Evolutionary conservation across 2,888 invertebrate genomes (phyloP).

Genomic region (Stenoptilia bipunctidactyla): DNA sequence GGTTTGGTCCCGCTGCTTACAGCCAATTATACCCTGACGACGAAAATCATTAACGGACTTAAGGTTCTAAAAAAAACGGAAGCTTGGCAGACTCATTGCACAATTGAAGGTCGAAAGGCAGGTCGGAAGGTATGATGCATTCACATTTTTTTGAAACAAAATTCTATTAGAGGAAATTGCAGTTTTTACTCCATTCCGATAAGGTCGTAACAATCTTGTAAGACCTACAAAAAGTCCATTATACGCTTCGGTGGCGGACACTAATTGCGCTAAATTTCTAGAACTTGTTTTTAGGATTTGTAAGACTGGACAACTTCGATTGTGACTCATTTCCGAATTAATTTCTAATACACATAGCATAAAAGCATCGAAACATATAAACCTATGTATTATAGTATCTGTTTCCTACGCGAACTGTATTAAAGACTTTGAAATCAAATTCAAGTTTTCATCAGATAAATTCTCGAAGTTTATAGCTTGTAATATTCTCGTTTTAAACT

Average conservation of each 20-base stretch:
- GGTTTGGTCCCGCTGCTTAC: constrained; percentile 19
- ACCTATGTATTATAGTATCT: too few relatives aligned
- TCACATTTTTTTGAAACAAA: constrained; percentile 5
- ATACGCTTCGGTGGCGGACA: constrained; percentile 34
- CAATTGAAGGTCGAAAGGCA: constrained; percentile 40
- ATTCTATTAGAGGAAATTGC: constrained; percentile 31
- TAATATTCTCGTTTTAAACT: constrained; percentile 4
- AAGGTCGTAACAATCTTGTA: constrained; percentile 40
- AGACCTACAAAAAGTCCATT: constrained; percentile 44
- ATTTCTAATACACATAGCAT: too few relatives aligned
- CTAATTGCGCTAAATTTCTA: constrained; percentile 38
- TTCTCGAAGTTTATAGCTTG: too few relatives aligned
- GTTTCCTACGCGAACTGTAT: too few relatives aligned
- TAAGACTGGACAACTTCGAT: too few relatives aligned
- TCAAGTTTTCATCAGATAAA: too few relatives aligned
- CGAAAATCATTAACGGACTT: constrained; percentile 6
- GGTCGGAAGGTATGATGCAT: constrained; percentile 37
- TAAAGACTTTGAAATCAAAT: too few relatives aligned
- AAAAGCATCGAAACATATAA: too few relatives aligned
- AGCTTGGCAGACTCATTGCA: constrained; percentile 25
- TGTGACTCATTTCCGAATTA: too few relatives aligned
- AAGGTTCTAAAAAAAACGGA: constrained; percentile 7
- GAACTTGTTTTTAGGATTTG: constrained; percentile 26
- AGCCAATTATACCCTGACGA: constrained; percentile 15
- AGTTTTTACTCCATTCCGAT: constrained; percentile 37